Percentiles rank a stretch among this genome's conserved stretches.
Conservation (phyloP, 2,888 invertebrate species). For the Tenodera sinensis region DNA sequence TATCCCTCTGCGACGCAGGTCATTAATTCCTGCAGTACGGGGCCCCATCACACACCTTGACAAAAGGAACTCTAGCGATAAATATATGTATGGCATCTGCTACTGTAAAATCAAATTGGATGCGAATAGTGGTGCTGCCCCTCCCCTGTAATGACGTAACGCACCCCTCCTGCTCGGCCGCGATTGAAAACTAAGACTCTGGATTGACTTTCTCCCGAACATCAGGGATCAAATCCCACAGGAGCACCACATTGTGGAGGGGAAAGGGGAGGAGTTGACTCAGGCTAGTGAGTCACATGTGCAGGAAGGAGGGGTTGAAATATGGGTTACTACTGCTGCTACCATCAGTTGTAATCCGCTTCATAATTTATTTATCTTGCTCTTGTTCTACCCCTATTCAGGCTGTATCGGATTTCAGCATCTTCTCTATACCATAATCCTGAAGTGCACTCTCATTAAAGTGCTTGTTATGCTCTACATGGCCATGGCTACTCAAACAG, state of each 20-base stretch:
- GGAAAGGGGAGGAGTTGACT: slow-evolving; percentile 5
- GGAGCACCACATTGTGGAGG: neutral
- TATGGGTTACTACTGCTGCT: neutral
- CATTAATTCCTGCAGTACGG: neutral
- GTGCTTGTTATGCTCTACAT: neutral
- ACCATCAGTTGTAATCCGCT: neutral
- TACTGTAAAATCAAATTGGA: slow-evolving; percentile 17
- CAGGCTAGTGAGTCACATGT: slow-evolving; percentile 8
- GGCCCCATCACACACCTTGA: neutral
- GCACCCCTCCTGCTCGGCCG: neutral
- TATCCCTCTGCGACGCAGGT: too few relatives aligned
- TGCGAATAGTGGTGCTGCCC: neutral
- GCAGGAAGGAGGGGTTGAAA: neutral
- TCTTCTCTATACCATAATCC: neutral
- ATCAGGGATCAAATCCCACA: slow-evolving; percentile 12
- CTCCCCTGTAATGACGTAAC: neutral
- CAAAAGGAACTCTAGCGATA: neutral
- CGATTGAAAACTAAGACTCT: slow-evolving; percentile 17
- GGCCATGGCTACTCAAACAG: neutral
- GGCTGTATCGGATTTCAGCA: neutral
- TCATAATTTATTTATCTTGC: neutral
- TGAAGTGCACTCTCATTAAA: neutral
- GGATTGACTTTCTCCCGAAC: neutral
- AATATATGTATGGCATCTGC: slow-evolving; percentile 18
- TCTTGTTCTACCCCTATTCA: neutral